Percentiles rank a stretch among this genome's conserved stretches.
Evolutionary conservation across 1,140 invertebrate genomes (phyloP).

Genomic region (Pomacea maculata): DNA sequence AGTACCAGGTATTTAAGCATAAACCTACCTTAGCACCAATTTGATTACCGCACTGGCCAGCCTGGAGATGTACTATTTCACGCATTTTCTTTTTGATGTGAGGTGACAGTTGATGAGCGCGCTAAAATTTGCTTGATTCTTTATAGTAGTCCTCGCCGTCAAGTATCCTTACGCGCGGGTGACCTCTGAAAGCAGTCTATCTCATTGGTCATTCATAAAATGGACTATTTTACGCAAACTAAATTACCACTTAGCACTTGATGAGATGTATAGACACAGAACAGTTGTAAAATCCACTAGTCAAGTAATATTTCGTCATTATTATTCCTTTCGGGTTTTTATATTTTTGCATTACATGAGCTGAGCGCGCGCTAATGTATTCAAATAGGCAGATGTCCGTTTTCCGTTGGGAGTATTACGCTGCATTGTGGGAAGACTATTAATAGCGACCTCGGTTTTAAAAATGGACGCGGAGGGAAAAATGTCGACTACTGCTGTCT

Average conservation of each 20-base stretch:
- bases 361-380: background rate
- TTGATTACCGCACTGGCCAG: conserved; percentile 27
- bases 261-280: no score
- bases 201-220: conserved; percentile 5
- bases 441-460: background rate
- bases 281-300: no score
- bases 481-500: background rate
- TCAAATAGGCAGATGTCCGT: background rate
- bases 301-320: background rate
- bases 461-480: conserved; percentile 9
- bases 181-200: background rate
- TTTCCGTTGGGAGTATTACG: background rate
- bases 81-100: conserved; percentile 18
- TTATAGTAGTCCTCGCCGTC: background rate
- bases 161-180: conserved; percentile 7
- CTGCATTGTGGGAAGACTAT: background rate
- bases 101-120: background rate
- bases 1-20: background rate
- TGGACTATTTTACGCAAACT: no score
- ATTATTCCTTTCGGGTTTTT: background rate
- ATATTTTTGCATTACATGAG: background rate
- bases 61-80: conserved; percentile 25
- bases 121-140: background rate
- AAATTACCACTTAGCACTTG: no score
- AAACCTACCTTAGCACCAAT: conserved; percentile 25